Evolutionary conservation across 2,888 invertebrate genomes (phyloP).

Genomic region (Perithous albicinctus): DNA sequence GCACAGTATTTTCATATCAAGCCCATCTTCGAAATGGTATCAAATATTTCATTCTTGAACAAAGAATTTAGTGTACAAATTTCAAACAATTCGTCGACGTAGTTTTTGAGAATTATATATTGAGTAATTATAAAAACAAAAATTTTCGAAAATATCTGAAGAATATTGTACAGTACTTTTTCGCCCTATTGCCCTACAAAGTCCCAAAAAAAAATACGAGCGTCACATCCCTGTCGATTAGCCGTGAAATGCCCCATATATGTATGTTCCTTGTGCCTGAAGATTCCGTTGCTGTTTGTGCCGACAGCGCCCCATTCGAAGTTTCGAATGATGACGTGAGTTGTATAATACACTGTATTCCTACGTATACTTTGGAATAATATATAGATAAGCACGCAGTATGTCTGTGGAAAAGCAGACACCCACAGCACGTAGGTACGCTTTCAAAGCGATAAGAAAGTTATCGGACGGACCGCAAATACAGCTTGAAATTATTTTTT

Average conservation of each 20-base stretch:
- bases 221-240: too few relatives aligned
- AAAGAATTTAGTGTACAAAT: too few relatives aligned
- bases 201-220: too few relatives aligned
- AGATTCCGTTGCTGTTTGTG: not conserved
- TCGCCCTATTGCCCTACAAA: too few relatives aligned
- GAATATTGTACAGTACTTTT: too few relatives aligned
- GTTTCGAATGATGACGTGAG: conserved; percentile 12
- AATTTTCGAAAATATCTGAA: too few relatives aligned
- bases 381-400: not conserved
- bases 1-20: too few relatives aligned
- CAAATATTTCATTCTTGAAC: too few relatives aligned
- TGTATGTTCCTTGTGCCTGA: not conserved
- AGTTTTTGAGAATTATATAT: too few relatives aligned
- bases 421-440: not conserved
- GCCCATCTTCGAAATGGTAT: too few relatives aligned
- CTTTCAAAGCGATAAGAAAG: not conserved
- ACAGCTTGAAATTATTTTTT: not conserved
- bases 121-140: too few relatives aligned
- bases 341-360: not conserved
- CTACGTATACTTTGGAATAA: not conserved
- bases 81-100: too few relatives aligned
- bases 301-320: conserved; percentile 15
- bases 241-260: not conserved
- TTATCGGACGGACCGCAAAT: conserved; percentile 1
- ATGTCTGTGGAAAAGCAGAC: not conserved